phyloP scores from a whole-genome alignment of 2,797 vertebrate genomes.

The Anabacerthia variegaticeps region DNA sequence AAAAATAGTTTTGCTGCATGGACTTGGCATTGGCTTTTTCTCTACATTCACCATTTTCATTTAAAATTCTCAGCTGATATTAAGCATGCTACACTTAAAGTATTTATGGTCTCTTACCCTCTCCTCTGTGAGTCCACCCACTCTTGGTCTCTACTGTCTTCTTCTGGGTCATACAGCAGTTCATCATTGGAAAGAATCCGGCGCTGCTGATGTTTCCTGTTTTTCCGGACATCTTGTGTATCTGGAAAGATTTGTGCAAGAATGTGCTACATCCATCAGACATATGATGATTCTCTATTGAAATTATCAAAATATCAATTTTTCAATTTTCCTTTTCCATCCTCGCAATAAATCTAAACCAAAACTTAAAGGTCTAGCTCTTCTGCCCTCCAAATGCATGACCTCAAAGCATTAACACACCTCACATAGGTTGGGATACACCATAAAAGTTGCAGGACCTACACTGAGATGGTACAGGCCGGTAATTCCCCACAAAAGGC shows the following conservation, averaged over 20 bases:
- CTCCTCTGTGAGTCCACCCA: conserved; percentile 91
- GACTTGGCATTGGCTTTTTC: background rate
- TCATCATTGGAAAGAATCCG: conserved; percentile 89
- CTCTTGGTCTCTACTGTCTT: conserved; percentile 91
- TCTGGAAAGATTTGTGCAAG: conserved; percentile 63
- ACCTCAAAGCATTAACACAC: background rate
- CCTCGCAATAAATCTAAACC: background rate
- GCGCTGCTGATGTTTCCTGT: conserved; percentile 75
- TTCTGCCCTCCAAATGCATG: background rate
- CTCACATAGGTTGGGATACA: background rate
- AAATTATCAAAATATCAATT: background rate
- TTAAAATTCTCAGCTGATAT: background rate
- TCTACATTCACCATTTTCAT: background rate
- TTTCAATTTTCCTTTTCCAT: background rate
- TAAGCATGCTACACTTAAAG: background rate
- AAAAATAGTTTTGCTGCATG: background rate
- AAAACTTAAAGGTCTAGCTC: background rate
- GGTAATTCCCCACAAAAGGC: background rate
- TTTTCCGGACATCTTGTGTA: conserved; percentile 68
- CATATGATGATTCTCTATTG: background rate
- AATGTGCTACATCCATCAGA: background rate
- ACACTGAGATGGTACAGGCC: background rate
- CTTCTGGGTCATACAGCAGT: conserved; percentile 91
- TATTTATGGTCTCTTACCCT: conserved; percentile 72
- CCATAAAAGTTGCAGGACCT: background rate